These are phyloP conservation scores for Tetropium fuscum DNA, from an alignment of 2,888 invertebrate genomes.

Conservation along the genomic window DNA sequence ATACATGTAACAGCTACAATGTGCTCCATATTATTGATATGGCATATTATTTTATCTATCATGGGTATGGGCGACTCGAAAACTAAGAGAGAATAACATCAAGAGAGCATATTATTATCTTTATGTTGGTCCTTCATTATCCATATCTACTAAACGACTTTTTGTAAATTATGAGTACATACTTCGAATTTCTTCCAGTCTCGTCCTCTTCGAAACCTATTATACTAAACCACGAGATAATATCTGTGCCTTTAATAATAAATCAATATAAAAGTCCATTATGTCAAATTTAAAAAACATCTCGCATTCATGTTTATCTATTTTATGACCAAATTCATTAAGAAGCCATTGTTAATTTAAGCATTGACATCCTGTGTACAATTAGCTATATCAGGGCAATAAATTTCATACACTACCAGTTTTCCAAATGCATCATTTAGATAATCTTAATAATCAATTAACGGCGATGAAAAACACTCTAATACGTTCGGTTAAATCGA, in stretches of 20 bases:
- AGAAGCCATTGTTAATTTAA: conserved; percentile 38
- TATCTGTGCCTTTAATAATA: conserved; percentile 1
- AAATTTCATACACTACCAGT: conserved; percentile 13
- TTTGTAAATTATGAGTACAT: no score
- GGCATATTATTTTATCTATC: no score
- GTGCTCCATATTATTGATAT: no score
- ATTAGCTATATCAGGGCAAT: conserved; percentile 40
- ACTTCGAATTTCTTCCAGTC: no score
- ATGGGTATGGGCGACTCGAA: no score
- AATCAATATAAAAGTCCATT: conserved; percentile 25
- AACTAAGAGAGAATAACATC: no score
- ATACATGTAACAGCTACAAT: no score
- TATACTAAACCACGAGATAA: no score
- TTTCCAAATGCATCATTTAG: conserved; percentile 4
- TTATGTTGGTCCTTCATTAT: no score
- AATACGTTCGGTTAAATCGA: neutral
- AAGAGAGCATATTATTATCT: no score
- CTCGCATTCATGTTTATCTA: conserved; percentile 31
- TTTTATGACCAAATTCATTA: conserved; percentile 31
- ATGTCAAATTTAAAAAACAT: conserved; percentile 39
- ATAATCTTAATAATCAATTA: conserved; percentile 21
- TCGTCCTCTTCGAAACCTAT: no score
- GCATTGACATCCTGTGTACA: conserved; percentile 38
- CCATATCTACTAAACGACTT: no score
- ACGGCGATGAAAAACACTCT: neutral